These are phyloP conservation scores for Apis dorsata DNA, from an alignment of 1,140 invertebrate species.

Conservation along the genomic window DNA sequence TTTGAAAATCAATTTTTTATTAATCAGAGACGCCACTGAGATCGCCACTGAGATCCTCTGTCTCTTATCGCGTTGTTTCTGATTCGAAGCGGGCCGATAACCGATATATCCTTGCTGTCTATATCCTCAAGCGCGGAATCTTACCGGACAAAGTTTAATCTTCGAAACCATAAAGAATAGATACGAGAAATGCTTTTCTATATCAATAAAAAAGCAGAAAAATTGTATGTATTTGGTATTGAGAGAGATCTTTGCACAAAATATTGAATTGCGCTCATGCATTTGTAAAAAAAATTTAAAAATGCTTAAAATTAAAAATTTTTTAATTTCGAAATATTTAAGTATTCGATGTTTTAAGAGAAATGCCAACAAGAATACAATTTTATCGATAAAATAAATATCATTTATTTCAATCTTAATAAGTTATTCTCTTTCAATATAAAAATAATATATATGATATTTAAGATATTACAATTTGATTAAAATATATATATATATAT, in stretches of 20 bases:
- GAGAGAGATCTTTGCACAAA: background rate
- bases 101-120: constrained; percentile 53
- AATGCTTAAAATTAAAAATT: background rate
- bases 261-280: too few species aligned
- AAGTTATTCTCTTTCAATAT: background rate
- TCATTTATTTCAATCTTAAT: background rate
- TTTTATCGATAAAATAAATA: background rate
- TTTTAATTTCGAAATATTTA: background rate
- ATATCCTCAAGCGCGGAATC: constrained; percentile 57
- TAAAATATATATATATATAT: background rate
- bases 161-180: constrained; percentile 41
- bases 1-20: constrained; percentile 16
- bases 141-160: constrained; percentile 66
- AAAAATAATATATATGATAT: background rate
- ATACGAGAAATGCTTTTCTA: constrained; percentile 21
- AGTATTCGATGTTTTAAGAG: background rate
- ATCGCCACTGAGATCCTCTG: constrained; percentile 41
- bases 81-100: constrained; percentile 63
- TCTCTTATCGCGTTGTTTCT: constrained; percentile 57
- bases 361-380: background rate
- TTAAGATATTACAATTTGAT: background rate
- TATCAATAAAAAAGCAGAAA: background rate
- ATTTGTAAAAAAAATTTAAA: background rate
- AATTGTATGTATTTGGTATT: background rate
- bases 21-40: constrained; percentile 47